A percentile compares a stretch with the other conserved stretches of the same genome.
Conservation (phyloP, 2,797 vertebrate genomes). For the Siniperca obscura region DNA sequence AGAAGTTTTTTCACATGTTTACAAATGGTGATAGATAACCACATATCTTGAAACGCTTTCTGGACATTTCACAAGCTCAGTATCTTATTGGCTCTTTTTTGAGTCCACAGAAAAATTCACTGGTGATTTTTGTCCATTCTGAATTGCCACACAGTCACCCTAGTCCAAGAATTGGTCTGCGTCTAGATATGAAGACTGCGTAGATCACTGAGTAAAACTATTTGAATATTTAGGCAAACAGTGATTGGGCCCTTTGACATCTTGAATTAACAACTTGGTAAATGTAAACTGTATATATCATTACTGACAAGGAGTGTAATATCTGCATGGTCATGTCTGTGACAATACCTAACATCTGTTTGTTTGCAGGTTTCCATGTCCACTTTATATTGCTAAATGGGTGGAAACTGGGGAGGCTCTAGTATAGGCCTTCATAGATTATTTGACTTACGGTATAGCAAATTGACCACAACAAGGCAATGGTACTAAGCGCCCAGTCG, state of each 20-base stretch:
- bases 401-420: slow-evolving; percentile 1
- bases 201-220: neutral
- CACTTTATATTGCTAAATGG: neutral
- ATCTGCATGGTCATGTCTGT: neutral
- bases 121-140: neutral
- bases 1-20: neutral
- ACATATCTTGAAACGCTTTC: neutral
- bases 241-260: neutral
- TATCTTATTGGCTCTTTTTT: neutral
- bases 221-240: neutral
- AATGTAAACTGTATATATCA: neutral
- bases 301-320: neutral
- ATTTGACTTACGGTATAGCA: neutral
- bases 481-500: neutral
- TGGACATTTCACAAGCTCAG: neutral
- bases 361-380: neutral
- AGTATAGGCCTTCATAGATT: slow-evolving; percentile 30
- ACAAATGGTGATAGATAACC: neutral
- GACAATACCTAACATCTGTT: neutral
- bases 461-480: neutral
- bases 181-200: neutral
- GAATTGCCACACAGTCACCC: neutral
- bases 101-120: neutral
- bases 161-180: neutral
- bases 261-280: neutral